phyloP scores from a whole-genome alignment of 2,888 invertebrate species.

The Cephalotes varians region DNA sequence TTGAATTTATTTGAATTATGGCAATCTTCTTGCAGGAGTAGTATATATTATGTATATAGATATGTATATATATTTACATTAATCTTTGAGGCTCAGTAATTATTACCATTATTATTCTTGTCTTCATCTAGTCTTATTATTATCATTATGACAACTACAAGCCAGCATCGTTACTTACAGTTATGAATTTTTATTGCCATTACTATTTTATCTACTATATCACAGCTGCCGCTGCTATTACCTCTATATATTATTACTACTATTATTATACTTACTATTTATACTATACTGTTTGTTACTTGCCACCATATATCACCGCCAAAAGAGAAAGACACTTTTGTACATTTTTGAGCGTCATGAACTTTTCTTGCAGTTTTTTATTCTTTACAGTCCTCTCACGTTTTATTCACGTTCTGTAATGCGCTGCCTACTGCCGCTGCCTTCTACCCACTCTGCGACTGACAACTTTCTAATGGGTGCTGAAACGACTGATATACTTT shows the following conservation, averaged over 20 bases:
- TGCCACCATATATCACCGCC: conserved; percentile 59
- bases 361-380: conserved; percentile 78
- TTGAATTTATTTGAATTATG: neutral
- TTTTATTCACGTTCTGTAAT: conserved; percentile 85
- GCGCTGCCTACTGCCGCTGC: conserved; percentile 82
- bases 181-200: conserved; percentile 52
- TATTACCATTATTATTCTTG: conserved; percentile 57
- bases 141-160: conserved; percentile 59
- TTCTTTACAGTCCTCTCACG: conserved; percentile 81
- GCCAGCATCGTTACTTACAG: conserved; percentile 58
- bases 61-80: conserved; percentile 48
- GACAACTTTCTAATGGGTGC: conserved; percentile 78
- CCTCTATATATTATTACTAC: conserved; percentile 52
- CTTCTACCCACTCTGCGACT: conserved; percentile 80
- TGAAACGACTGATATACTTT: conserved; percentile 62
- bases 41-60: conserved; percentile 61
- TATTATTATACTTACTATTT: conserved; percentile 50
- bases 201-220: conserved; percentile 64
- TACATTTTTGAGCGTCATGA: conserved; percentile 70
- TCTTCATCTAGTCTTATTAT: conserved; percentile 56
- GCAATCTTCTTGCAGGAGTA: conserved; percentile 34
- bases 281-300: conserved; percentile 46
- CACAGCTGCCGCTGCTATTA: conserved; percentile 74
- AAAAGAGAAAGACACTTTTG: conserved; percentile 63
- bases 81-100: conserved; percentile 58